phyloP scores from a whole-genome alignment of 2,113 vertebrate genomes.

The Macaca mulatta region DNA sequence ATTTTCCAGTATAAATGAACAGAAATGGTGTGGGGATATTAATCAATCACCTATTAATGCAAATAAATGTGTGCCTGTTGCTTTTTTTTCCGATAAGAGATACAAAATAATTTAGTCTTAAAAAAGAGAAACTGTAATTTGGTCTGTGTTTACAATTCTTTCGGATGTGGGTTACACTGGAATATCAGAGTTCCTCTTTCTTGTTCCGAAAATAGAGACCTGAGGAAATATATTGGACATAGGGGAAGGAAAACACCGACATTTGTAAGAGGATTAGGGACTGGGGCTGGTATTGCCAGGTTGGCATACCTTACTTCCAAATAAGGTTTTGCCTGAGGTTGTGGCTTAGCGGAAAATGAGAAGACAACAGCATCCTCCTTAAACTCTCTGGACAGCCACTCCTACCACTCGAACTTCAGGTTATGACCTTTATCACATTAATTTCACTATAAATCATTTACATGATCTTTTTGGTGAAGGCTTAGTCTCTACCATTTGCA shows the following conservation, averaged over 20 bases:
- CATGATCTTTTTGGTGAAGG: neutral
- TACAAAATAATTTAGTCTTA: neutral
- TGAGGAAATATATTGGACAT: neutral
- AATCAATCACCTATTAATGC: neutral
- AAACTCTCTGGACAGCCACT: neutral
- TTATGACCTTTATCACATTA: neutral
- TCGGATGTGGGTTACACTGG: neutral
- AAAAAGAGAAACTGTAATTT: neutral
- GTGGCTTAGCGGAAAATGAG: neutral
- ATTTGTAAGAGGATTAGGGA: neutral
- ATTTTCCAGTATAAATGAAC: constrained; percentile 17
- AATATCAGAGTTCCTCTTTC: neutral
- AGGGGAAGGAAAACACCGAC: neutral
- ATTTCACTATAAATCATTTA: neutral
- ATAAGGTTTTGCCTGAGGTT: neutral
- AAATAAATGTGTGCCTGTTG: neutral
- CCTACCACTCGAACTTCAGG: neutral
- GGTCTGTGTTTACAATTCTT: neutral
- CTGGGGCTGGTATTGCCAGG: neutral
- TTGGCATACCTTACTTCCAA: neutral
- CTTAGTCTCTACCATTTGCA: neutral
- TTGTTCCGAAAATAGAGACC: neutral
- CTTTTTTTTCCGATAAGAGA: neutral
- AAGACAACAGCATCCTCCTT: neutral
- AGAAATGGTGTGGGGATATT: constrained; percentile 7